Percentiles rank a stretch among this genome's conserved stretches.
Evolutionary conservation across 1,140 invertebrate species (phyloP).

Genomic region (Manduca sexta): DNA sequence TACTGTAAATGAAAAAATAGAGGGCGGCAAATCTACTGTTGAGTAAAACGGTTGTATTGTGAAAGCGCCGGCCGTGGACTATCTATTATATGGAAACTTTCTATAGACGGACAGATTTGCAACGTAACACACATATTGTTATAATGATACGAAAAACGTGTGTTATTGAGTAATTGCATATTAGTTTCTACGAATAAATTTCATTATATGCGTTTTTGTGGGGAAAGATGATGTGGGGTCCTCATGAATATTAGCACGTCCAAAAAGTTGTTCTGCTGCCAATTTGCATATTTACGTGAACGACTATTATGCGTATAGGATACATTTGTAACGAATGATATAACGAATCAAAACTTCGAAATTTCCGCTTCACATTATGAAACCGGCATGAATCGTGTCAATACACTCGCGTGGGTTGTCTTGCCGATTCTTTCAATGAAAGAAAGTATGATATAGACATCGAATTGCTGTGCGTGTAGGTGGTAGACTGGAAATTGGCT

Average conservation of each 20-base stretch:
- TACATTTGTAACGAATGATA: slow-evolving; percentile 39
- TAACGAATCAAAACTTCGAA: slow-evolving; percentile 48
- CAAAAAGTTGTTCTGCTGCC: background rate
- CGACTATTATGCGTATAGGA: slow-evolving; percentile 17
- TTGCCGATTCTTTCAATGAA: slow-evolving; percentile 56
- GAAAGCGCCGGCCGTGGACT: slow-evolving; percentile 21
- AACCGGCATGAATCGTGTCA: slow-evolving; percentile 58
- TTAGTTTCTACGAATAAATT: background rate
- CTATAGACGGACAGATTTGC: slow-evolving; percentile 18
- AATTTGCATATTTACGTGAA: slow-evolving; percentile 20
- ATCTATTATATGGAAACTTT: slow-evolving; percentile 25
- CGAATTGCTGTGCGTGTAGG: slow-evolving; percentile 27
- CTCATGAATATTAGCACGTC: background rate
- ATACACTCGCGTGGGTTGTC: slow-evolving; percentile 50
- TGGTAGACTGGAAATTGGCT: slow-evolving; percentile 17
- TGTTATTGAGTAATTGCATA: slow-evolving; percentile 3
- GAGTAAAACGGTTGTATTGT: slow-evolving; percentile 20
- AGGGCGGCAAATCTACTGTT: slow-evolving; percentile 18
- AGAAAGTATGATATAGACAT: slow-evolving; percentile 44
- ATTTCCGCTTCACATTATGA: slow-evolving; percentile 53
- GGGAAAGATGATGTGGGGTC: too few species aligned
- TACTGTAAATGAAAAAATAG: background rate
- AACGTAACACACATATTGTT: slow-evolving; percentile 13
- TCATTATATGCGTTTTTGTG: background rate
- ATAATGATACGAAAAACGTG: slow-evolving; percentile 8